These are phyloP conservation scores for Yponomeuta sedellus DNA, from an alignment of 2,888 invertebrate species.

Conservation along the genomic window DNA sequence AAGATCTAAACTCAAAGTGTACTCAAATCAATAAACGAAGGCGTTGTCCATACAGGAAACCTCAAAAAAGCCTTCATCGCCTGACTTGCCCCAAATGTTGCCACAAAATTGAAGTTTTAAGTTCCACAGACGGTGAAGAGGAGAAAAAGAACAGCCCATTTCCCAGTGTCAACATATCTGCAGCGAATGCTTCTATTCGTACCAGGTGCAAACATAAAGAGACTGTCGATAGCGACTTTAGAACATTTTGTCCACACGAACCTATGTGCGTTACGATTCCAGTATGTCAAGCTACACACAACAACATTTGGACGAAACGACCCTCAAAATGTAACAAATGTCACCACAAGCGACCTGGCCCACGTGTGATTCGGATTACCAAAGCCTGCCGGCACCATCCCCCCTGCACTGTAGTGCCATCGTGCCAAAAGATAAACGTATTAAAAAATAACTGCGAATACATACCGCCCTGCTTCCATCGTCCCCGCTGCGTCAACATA, in stretches of 20 bases:
- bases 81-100: slow-evolving; percentile 57
- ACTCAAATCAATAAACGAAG: background rate
- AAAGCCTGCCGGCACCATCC: slow-evolving; percentile 67
- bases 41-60: slow-evolving; percentile 2
- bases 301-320: slow-evolving; percentile 26
- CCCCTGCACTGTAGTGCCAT: slow-evolving; percentile 63
- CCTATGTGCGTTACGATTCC: slow-evolving; percentile 57
- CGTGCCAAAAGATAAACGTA: slow-evolving; percentile 56
- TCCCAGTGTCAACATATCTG: background rate
- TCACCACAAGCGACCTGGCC: background rate
- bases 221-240: slow-evolving; percentile 23
- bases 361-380: slow-evolving; percentile 48
- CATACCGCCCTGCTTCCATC: slow-evolving; percentile 59
- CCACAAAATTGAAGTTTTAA: slow-evolving; percentile 46
- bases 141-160: slow-evolving; percentile 19
- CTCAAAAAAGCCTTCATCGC: slow-evolving; percentile 35
- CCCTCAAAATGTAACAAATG: background rate
- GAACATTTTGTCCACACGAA: slow-evolving; percentile 38
- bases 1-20: background rate
- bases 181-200: background rate
- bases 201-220: slow-evolving; percentile 15
- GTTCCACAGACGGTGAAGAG: slow-evolving; percentile 43
- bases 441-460: slow-evolving; percentile 58
- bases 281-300: slow-evolving; percentile 46
- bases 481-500: slow-evolving; percentile 60